Conservation (phyloP, 2,888 invertebrate genomes). For the Lycia hirtaria region DNA sequence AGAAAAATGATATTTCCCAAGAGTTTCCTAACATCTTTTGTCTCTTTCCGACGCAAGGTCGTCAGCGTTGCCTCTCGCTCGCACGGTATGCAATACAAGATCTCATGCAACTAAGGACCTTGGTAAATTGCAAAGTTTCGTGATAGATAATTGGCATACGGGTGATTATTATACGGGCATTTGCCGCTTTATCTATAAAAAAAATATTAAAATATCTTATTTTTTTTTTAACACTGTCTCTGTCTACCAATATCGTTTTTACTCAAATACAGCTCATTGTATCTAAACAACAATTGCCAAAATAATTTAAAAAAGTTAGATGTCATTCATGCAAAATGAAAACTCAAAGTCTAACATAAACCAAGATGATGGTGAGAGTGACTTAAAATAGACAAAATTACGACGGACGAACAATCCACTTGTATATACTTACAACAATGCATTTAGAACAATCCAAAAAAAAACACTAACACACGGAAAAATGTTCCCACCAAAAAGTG, state of each 20-base stretch:
- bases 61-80: slow-evolving; percentile 66
- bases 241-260: too few relatives aligned
- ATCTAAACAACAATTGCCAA: slow-evolving; percentile 3
- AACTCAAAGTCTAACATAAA: slow-evolving; percentile 29
- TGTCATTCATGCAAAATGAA: slow-evolving; percentile 9
- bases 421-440: slow-evolving; percentile 76
- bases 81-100: slow-evolving; percentile 80
- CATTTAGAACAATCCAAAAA: slow-evolving; percentile 78
- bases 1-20: slow-evolving; percentile 83
- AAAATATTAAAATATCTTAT: slow-evolving; percentile 19
- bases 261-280: too few relatives aligned
- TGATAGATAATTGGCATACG: slow-evolving; percentile 83
- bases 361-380: slow-evolving; percentile 24
- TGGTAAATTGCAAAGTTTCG: slow-evolving; percentile 84
- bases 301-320: slow-evolving; percentile 2
- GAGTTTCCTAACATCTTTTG: slow-evolving; percentile 76
- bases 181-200: slow-evolving; percentile 52
- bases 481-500: slow-evolving; percentile 51
- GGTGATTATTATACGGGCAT: slow-evolving; percentile 74
- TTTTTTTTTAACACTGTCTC: background rate
- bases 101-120: slow-evolving; percentile 83
- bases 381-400: slow-evolving; percentile 47
- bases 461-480: slow-evolving; percentile 61
- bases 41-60: slow-evolving; percentile 77
- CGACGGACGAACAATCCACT: slow-evolving; percentile 76